phyloP scores from a whole-genome alignment of 2,113 vertebrate species.

The Psilopogon haemacephalus region DNA sequence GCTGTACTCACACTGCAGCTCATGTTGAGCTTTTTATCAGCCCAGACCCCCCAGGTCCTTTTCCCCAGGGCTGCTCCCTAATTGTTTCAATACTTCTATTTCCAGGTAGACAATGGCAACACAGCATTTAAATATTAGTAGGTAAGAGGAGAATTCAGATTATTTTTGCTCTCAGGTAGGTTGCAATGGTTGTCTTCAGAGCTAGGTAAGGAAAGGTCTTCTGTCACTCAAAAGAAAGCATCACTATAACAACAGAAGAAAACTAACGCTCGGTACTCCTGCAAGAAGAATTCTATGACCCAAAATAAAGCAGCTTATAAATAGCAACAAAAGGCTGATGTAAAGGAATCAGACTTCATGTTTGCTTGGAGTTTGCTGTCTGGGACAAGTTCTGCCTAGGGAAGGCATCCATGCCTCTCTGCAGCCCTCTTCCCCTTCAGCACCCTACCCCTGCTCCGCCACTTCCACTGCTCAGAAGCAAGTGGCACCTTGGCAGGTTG shows the following conservation, averaged over 20 bases:
- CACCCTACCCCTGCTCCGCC: not conserved
- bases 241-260: slow-evolving; percentile 19
- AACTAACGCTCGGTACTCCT: not conserved
- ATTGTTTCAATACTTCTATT: not conserved
- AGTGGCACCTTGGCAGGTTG: too few relatives aligned
- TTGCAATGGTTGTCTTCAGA: not conserved
- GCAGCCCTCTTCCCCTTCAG: not conserved
- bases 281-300: slow-evolving; percentile 19
- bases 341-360: not conserved
- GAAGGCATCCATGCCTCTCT: not conserved
- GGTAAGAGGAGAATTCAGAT: not conserved
- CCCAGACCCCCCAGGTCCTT: too few relatives aligned
- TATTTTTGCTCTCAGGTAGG: not conserved
- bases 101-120: not conserved
- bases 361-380: not conserved
- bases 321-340: slow-evolving; percentile 31
- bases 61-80: too few relatives aligned
- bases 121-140: not conserved
- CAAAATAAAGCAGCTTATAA: slow-evolving; percentile 47
- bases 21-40: too few relatives aligned
- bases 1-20: too few relatives aligned
- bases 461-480: not conserved
- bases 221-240: slow-evolving; percentile 18
- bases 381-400: not conserved
- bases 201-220: slow-evolving; percentile 24